These are phyloP conservation scores for Stegostoma tigrinum DNA, from an alignment of 2,113 vertebrate genomes.

Conservation along the genomic window DNA sequence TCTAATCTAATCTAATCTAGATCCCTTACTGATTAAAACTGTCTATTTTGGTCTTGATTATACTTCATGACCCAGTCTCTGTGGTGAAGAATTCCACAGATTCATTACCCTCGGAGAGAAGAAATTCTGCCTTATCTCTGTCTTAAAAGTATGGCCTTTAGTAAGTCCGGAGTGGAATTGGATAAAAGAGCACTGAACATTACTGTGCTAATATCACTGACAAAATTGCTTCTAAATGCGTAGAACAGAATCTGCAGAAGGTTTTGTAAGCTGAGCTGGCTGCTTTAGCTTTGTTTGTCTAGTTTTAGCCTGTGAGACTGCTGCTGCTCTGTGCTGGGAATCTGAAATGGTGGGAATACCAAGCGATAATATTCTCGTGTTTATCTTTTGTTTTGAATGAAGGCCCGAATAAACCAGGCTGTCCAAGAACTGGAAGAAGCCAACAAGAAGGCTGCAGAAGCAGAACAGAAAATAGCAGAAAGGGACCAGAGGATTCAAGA, in stretches of 20 bases:
- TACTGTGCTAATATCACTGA: not conserved
- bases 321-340: not conserved
- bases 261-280: not conserved
- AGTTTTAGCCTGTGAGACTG: not conserved
- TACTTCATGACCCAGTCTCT: too few relatives aligned
- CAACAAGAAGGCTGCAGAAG: conserved; percentile 66
- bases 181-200: not conserved
- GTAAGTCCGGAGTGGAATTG: not conserved
- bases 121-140: too few relatives aligned
- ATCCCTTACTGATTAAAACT: too few relatives aligned
- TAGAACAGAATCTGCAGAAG: not conserved
- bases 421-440: conserved; percentile 81
- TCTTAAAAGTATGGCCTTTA: too few relatives aligned
- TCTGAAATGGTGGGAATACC: not conserved
- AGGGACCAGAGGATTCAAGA: conserved; percentile 80
- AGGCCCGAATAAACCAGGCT: conserved; percentile 81
- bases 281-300: not conserved
- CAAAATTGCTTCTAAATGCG: not conserved
- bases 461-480: conserved; percentile 77
- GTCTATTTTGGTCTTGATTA: too few relatives aligned
- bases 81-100: too few relatives aligned
- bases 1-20: too few relatives aligned
- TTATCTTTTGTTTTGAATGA: conserved; percentile 39
- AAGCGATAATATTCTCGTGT: not conserved
- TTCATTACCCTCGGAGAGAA: too few relatives aligned